These are phyloP conservation scores for Chrysolina americana DNA, from an alignment of 2,888 invertebrate genomes.

Conservation along the genomic window DNA sequence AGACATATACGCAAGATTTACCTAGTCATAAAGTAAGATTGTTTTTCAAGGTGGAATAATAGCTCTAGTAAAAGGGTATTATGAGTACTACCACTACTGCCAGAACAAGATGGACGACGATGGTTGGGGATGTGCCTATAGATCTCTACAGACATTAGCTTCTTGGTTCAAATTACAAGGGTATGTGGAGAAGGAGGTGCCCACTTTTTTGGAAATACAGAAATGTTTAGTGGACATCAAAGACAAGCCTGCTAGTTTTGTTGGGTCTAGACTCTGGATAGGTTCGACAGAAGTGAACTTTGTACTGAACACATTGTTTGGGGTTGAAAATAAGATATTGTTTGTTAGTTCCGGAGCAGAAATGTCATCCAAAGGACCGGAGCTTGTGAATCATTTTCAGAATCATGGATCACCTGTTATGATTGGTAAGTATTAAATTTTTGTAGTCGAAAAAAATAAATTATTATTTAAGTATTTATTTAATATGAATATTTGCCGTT, in stretches of 20 bases:
- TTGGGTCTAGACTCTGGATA: slow-evolving; percentile 96
- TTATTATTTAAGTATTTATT: too few relatives aligned
- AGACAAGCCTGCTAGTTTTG: slow-evolving; percentile 90
- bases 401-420: slow-evolving; percentile 96
- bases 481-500: too few relatives aligned
- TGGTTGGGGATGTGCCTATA: slow-evolving; percentile 99
- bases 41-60: slow-evolving; percentile 69
- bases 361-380: slow-evolving; percentile 82
- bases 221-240: slow-evolving; percentile 94
- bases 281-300: slow-evolving; percentile 98
- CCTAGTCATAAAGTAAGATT: background rate
- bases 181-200: slow-evolving; percentile 82
- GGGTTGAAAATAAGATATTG: slow-evolving; percentile 85
- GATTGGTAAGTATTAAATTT: slow-evolving; percentile 81
- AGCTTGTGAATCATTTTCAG: slow-evolving; percentile 91
- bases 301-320: slow-evolving; percentile 86
- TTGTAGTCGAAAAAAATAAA: too few relatives aligned
- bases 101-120: slow-evolving; percentile 94
- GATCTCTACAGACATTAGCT: slow-evolving; percentile 95
- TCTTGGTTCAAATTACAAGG: slow-evolving; percentile 95
- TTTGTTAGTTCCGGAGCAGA: slow-evolving; percentile 90
- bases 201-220: slow-evolving; percentile 90
- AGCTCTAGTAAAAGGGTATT: slow-evolving; percentile 84
- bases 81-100: slow-evolving; percentile 97
- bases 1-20: background rate